phyloP scores from a whole-genome alignment of 23 tunicate genomes.

The Oikopleura vanhoeffeni region DNA sequence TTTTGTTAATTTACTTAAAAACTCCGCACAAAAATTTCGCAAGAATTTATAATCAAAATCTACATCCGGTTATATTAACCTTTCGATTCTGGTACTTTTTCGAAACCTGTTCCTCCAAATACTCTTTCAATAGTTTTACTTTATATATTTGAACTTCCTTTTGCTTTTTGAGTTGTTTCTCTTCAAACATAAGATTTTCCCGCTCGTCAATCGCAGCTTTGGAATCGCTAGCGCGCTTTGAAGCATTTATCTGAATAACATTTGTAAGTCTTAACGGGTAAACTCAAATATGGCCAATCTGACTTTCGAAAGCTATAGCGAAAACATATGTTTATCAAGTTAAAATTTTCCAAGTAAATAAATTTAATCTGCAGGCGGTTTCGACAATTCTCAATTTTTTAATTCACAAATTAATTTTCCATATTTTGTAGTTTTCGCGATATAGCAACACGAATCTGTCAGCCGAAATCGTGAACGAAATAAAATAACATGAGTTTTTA shows the following conservation, averaged over 20 bases:
- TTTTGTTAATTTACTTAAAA: constrained; percentile 20
- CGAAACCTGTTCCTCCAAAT: not conserved
- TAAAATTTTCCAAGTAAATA: no score
- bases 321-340: not conserved
- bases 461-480: no score
- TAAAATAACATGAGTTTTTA: no score
- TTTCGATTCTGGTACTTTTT: not conserved
- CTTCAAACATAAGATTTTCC: not conserved
- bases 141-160: not conserved
- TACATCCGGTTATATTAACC: not conserved
- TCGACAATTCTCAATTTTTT: no score
- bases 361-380: no score
- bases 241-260: not conserved
- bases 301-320: not conserved
- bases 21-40: not conserved
- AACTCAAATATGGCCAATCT: not conserved
- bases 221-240: not conserved
- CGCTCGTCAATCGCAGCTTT: not conserved
- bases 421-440: no score
- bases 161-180: not conserved
- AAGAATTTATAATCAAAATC: not conserved
- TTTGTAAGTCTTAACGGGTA: not conserved
- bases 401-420: no score
- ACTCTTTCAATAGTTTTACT: not conserved
- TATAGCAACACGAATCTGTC: no score